A percentile compares a stretch with the other conserved stretches of the same genome.
Evolutionary conservation across 2,113 vertebrate species (phyloP).

Genomic region (Xiphorhynchus elegans): DNA sequence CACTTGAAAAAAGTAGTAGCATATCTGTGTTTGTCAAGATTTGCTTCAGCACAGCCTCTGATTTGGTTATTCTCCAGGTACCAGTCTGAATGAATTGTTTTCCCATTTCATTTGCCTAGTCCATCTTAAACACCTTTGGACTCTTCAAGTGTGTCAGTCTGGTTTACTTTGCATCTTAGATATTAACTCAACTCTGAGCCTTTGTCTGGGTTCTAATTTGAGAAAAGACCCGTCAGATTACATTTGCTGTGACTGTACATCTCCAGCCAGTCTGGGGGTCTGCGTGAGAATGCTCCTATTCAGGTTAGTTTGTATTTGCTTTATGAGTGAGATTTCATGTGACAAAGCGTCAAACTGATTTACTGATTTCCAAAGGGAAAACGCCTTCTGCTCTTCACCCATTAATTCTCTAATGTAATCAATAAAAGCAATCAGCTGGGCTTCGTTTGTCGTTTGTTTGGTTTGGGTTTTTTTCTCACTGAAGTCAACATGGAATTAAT

Average conservation of each 20-base stretch:
- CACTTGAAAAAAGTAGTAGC: neutral
- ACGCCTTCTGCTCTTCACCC: neutral
- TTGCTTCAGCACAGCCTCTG: neutral
- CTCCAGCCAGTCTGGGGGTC: neutral
- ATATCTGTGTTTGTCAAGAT: neutral
- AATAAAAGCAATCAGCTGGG: slow-evolving; percentile 51
- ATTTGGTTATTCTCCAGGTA: neutral
- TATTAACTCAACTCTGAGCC: neutral
- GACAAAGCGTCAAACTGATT: neutral
- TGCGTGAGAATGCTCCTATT: neutral
- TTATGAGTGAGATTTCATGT: neutral
- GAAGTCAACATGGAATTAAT: slow-evolving; percentile 34
- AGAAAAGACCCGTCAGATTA: neutral
- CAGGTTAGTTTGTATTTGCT: neutral
- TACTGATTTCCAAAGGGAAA: slow-evolving; percentile 20
- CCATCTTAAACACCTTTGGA: neutral
- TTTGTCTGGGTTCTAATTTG: neutral
- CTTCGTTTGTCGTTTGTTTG: neutral
- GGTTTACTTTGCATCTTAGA: neutral
- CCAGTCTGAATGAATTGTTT: neutral
- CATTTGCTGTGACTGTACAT: neutral
- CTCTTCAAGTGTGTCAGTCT: neutral
- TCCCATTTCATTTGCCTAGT: neutral
- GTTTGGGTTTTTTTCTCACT: neutral
- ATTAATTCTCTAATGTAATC: slow-evolving; percentile 37